Evolutionary conservation across 1,140 invertebrate species (phyloP).

Genomic region (Batillaria attramentaria): DNA sequence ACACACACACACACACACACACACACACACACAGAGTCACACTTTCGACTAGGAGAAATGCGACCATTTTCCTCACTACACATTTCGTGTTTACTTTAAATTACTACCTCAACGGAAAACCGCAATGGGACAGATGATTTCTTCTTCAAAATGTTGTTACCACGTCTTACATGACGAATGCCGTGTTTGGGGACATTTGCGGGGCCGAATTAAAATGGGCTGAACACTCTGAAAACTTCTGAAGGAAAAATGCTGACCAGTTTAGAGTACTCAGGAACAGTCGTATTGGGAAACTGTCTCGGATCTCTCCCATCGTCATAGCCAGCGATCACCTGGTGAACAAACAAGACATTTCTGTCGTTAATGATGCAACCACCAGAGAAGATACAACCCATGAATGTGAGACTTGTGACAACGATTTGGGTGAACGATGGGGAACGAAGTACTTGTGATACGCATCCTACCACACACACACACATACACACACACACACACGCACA

Average conservation of each 20-base stretch:
- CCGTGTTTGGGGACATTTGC: not conserved
- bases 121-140: no score
- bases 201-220: not conserved
- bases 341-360: no score
- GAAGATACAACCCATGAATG: no score
- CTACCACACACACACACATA: no score
- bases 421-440: no score
- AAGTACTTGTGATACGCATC: no score
- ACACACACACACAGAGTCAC: not conserved
- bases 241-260: conserved; percentile 45
- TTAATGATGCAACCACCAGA: no score
- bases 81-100: not conserved
- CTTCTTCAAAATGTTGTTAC: no score
- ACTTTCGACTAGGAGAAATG: not conserved
- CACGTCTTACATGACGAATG: no score
- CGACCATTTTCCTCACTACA: not conserved
- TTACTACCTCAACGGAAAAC: no score
- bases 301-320: conserved; percentile 57
- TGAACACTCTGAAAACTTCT: not conserved
- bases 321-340: conserved; percentile 65
- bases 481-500: no score
- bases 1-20: not conserved
- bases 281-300: conserved; percentile 43
- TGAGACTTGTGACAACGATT: no score
- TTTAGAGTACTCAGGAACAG: conserved; percentile 50